A percentile compares a stretch with the other conserved stretches of the same genome.
Conservation (phyloP, 92 coral and sea anemone species). For the Umimayanthus chanpuru region DNA sequence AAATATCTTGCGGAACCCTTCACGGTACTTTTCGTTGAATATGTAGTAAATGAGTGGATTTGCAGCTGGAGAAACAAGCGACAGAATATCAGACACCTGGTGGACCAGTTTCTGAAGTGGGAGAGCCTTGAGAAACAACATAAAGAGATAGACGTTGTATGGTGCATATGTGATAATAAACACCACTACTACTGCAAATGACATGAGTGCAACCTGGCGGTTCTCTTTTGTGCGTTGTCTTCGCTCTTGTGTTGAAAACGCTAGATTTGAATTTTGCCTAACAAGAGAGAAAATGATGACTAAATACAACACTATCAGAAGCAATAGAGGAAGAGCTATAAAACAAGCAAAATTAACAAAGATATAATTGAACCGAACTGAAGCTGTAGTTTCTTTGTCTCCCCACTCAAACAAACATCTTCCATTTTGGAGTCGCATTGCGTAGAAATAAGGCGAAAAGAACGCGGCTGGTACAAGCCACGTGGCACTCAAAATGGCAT, state of each 20-base stretch:
- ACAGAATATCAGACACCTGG: neutral
- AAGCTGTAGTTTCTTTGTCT: slow-evolving; percentile 9
- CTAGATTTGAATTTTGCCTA: neutral
- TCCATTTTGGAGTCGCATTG: slow-evolving; percentile 12
- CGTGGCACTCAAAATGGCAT: neutral
- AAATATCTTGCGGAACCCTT: slow-evolving; percentile 18
- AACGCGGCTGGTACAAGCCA: slow-evolving; percentile 23
- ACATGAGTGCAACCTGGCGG: slow-evolving; percentile 20
- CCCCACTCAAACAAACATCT: slow-evolving; percentile 23
- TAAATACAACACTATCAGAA: neutral
- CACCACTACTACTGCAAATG: slow-evolving; percentile 4
- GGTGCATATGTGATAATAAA: slow-evolving; percentile 21
- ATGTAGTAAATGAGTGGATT: slow-evolving; percentile 32
- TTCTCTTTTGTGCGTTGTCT: slow-evolving; percentile 19
- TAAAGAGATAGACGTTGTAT: neutral
- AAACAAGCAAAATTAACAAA: slow-evolving; percentile 36
- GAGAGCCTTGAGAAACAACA: neutral
- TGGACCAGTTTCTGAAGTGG: neutral
- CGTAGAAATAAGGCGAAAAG: slow-evolving; percentile 34
- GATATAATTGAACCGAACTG: neutral
- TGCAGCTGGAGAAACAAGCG: slow-evolving; percentile 4
- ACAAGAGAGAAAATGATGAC: slow-evolving; percentile 30
- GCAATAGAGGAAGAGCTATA: slow-evolving; percentile 15
- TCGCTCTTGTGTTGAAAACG: slow-evolving; percentile 3
- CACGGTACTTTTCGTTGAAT: slow-evolving; percentile 31